Evolutionary conservation across 2,797 vertebrate genomes (phyloP).

Genomic region (Rhinella marina): DNA sequence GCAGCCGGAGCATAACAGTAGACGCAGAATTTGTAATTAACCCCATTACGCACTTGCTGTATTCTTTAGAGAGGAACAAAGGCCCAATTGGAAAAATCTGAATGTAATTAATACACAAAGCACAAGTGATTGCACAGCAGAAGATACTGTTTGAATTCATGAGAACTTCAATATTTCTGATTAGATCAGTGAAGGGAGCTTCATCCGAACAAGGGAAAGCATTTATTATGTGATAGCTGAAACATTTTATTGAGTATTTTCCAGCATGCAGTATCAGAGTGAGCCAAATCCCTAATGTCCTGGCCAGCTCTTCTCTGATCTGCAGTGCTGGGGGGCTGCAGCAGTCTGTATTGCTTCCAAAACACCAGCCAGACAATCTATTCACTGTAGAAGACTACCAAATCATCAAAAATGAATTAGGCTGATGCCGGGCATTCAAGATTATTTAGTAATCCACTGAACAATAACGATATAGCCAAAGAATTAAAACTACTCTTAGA

Average conservation of each 20-base stretch:
- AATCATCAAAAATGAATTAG: constrained; percentile 31
- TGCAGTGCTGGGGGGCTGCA: constrained; percentile 25
- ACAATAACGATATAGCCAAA: background rate
- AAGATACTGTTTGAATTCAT: background rate
- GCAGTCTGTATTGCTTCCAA: constrained; percentile 31
- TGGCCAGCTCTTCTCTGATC: constrained; percentile 39
- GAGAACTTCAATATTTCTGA: constrained; percentile 47
- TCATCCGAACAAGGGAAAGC: constrained; percentile 21
- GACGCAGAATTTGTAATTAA: background rate
- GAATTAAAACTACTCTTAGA: background rate
- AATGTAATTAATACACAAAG: constrained; percentile 31
- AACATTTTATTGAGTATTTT: constrained; percentile 50
- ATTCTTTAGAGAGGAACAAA: background rate
- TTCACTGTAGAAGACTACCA: constrained; percentile 10
- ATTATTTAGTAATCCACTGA: background rate
- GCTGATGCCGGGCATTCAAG: constrained; percentile 13
- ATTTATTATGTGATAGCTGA: constrained; percentile 41
- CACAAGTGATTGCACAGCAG: background rate
- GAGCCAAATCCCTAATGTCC: constrained; percentile 50
- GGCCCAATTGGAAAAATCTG: background rate
- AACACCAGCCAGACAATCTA: constrained; percentile 44
- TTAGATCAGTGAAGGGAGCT: constrained; percentile 24
- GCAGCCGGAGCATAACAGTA: background rate
- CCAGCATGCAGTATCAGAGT: constrained; percentile 31
- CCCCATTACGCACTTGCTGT: background rate